phyloP scores from a whole-genome alignment of 2,888 invertebrate genomes.

The Scaptomyza parva region DNA sequence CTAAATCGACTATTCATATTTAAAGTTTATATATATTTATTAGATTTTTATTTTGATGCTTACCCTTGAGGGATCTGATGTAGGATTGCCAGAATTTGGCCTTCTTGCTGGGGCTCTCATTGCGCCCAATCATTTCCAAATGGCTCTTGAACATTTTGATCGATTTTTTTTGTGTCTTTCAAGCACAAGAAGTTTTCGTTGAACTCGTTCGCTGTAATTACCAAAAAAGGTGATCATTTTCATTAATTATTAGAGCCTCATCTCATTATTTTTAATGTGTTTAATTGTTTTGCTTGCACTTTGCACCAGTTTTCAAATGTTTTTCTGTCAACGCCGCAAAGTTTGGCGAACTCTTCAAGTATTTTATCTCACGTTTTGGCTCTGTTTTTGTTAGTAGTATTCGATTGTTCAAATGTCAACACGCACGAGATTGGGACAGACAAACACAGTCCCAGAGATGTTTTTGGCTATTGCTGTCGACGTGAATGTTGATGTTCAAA shows the following conservation, averaged over 20 bases:
- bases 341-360: constrained; percentile 20
- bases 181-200: constrained; percentile 84
- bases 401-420: constrained; percentile 64
- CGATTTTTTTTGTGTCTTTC: constrained; percentile 85
- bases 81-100: constrained; percentile 97
- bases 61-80: constrained; percentile 96
- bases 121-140: constrained; percentile 97
- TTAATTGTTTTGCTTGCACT: constrained; percentile 40
- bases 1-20: not conserved
- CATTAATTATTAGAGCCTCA: constrained; percentile 7
- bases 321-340: constrained; percentile 53
- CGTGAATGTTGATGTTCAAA: constrained; percentile 35
- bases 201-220: constrained; percentile 90
- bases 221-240: constrained; percentile 26
- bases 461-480: constrained; percentile 26
- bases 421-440: constrained; percentile 59
- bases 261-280: constrained; percentile 7
- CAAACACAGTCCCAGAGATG: constrained; percentile 25
- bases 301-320: constrained; percentile 39
- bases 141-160: constrained; percentile 95
- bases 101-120: constrained; percentile 95
- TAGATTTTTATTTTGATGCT: constrained; percentile 61
- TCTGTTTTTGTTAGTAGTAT: constrained; percentile 25
- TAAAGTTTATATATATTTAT: not conserved
- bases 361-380: constrained; percentile 53